These are phyloP conservation scores for Augochlora pura DNA, from an alignment of 1,140 invertebrate genomes.

Conservation along the genomic window DNA sequence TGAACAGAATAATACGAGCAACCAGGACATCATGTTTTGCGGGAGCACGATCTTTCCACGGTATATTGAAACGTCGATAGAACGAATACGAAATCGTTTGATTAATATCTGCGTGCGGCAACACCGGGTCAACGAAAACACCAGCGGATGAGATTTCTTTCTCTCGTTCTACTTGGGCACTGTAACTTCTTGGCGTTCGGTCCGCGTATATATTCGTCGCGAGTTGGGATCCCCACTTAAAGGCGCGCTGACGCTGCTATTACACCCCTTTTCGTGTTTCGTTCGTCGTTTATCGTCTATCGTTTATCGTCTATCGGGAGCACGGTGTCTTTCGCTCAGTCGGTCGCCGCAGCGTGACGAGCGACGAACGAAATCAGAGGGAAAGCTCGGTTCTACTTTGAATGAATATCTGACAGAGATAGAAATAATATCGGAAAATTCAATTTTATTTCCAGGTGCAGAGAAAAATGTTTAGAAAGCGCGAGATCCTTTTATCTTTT, in stretches of 20 bases:
- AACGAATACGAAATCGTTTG: too few species aligned
- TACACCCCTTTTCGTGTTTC: constrained; percentile 23
- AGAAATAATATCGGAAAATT: too few species aligned
- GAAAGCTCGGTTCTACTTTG: too few species aligned
- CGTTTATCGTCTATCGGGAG: not conserved
- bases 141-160: not conserved
- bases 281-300: not conserved
- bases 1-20: not conserved
- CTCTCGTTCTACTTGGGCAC: constrained; percentile 19
- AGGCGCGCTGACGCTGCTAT: not conserved
- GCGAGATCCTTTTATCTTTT: too few species aligned
- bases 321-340: not conserved
- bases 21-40: constrained; percentile 1
- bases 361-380: too few species aligned
- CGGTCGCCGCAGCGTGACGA: not conserved
- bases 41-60: too few species aligned
- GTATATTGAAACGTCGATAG: too few species aligned
- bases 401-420: too few species aligned
- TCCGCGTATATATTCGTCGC: constrained; percentile 31
- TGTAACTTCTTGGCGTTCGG: not conserved
- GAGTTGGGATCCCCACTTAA: constrained; percentile 7
- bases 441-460: too few species aligned
- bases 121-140: not conserved
- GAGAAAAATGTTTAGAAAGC: too few species aligned
- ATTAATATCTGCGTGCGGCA: too few species aligned